phyloP scores from a whole-genome alignment of 2,113 vertebrate species.

The Halichoerus grypus region DNA sequence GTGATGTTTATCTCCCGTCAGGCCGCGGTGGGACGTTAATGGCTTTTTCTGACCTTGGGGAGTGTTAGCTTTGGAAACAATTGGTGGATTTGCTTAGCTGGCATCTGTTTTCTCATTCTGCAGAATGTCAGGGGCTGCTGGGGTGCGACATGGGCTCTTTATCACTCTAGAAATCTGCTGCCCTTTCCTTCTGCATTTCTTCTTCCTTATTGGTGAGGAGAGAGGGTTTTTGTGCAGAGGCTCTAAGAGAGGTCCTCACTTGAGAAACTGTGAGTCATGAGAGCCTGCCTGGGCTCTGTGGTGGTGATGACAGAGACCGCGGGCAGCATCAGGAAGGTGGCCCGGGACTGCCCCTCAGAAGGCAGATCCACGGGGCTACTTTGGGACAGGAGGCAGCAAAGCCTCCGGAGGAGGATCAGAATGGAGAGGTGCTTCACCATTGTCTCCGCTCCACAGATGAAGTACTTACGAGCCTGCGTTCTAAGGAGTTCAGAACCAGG shows the following conservation, averaged over 20 bases:
- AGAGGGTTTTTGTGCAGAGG: neutral
- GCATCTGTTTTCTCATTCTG: conserved; percentile 42
- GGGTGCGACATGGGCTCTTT: neutral
- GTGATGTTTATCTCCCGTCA: conserved; percentile 6
- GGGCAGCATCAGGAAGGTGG: rapidly evolving
- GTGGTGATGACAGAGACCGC: neutral
- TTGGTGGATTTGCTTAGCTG: neutral
- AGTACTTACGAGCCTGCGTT: neutral
- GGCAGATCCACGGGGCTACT: neutral
- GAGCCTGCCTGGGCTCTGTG: neutral
- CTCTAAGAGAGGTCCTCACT: neutral
- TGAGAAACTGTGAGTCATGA: neutral
- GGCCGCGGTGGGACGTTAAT: conserved; percentile 44
- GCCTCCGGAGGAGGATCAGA: no score
- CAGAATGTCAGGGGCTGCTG: neutral
- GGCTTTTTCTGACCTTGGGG: conserved; percentile 61
- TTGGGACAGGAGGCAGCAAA: rapidly evolving
- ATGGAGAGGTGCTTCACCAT: rapidly evolving
- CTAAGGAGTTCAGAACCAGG: neutral
- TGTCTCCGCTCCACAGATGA: neutral
- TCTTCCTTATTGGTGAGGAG: neutral
- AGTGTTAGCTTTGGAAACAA: neutral
- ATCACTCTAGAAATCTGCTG: neutral
- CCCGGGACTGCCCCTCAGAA: neutral
- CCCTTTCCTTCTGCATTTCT: neutral